Base-by-base conservation (phyloP, 2,888 invertebrate genomes). In the Ametastegia equiseti region DNA sequence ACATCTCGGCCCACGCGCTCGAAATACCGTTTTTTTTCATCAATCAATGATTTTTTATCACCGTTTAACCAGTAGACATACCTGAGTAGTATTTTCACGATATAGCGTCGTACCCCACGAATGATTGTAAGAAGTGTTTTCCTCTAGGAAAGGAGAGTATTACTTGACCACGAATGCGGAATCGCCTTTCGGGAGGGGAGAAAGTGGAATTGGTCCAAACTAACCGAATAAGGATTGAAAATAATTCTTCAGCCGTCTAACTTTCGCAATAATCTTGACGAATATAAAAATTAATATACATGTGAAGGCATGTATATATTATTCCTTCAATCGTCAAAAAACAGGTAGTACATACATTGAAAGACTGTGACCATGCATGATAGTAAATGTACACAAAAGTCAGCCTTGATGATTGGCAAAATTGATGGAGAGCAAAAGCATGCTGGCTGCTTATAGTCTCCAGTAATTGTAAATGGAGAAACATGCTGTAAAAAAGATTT, bases 131-230 rank as follows among this genome's bases (percentile, higher is more conserved):
- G 30, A 60, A 13, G 13, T 60, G 60, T 60, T 60, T 30, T 60
- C 47, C 60, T 30, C 11, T 81, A 86, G 85, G n/a, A 82, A 39
- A 5, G 84, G 85, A 50, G 60, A 77, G 0, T 86, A 80, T 63
- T 84, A 83, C 63, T 84, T 86, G 19, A 77, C 42, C 33, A 86
- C 84, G 4, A 85, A 84, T 57, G 67, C 47, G 19, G 39, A 65
- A 65, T 57, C 81, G 9, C 85, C 85, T 9, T 85, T 80, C 27
- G 81, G 85, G 45, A 78, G 80, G 27, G 47, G 54, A 23, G 19
- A 19, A 7, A 23, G n/a, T 7, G 75, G 75, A 23, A 75, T 54
- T 13, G 36, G 9, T 1, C n/a, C 75, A 1, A 54, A 57, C 1
- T 54, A 36, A 75, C 36, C 1, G 11, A 75, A 50, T 47, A n/a